Evolutionary conservation across 2,113 vertebrate species (phyloP).

Genomic region (Vulpes ferrilata): DNA sequence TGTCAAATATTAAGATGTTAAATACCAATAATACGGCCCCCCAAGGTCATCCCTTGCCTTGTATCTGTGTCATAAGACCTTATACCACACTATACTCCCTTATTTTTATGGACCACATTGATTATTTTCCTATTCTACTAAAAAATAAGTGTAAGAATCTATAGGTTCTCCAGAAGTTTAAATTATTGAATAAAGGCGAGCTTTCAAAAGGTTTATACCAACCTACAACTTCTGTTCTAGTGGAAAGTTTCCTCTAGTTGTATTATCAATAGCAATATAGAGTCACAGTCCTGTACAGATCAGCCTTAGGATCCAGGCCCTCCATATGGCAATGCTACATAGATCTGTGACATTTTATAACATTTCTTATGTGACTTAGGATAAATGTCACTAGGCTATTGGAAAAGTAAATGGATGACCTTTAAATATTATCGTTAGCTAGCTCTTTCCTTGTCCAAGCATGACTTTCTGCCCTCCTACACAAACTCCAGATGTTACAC

Average conservation of each 20-base stretch:
- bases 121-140: background rate
- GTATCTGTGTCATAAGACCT: background rate
- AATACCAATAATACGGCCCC: background rate
- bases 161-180: background rate
- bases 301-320: background rate
- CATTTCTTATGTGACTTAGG: conserved; percentile 75
- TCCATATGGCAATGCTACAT: conserved; percentile 18
- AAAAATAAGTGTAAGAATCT: background rate
- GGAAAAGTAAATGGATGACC: conserved; percentile 72
- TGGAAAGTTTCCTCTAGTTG: conserved; percentile 17
- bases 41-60: background rate
- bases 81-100: background rate
- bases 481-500: conserved; percentile 64
- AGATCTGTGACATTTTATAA: conserved; percentile 76
- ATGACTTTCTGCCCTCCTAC: conserved; percentile 73
- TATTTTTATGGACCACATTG: background rate
- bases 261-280: conserved; percentile 39
- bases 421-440: conserved; percentile 81
- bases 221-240: background rate
- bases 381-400: conserved; percentile 77
- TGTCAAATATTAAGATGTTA: background rate
- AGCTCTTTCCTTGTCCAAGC: conserved; percentile 71
- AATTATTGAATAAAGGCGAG: background rate
- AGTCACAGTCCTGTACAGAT: background rate
- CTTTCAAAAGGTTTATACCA: conserved; percentile 23